Evolutionary conservation across 2,888 invertebrate genomes (phyloP).

Genomic region (Helicoverpa assulta): DNA sequence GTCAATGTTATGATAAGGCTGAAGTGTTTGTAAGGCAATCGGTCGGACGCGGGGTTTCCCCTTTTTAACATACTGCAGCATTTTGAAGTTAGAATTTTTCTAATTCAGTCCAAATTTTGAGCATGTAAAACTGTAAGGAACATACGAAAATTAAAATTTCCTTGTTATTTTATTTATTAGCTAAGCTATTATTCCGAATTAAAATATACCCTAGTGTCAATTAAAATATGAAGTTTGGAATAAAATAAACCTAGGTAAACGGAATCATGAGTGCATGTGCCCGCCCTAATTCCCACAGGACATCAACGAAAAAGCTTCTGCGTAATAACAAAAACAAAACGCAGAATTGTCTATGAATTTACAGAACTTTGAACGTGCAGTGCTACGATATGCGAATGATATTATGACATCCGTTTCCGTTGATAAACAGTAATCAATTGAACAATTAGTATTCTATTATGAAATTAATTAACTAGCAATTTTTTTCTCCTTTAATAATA

Average conservation of each 20-base stretch:
- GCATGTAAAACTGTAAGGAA: no score
- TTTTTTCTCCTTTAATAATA: background rate
- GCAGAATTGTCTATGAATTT: conserved; percentile 21
- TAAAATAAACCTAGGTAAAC: no score
- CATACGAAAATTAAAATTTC: no score
- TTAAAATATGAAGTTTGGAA: no score
- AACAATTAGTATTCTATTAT: conserved; percentile 14
- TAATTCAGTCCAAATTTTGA: no score
- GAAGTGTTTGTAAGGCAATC: background rate
- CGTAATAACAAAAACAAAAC: conserved; percentile 3
- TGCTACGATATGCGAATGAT: conserved; percentile 12
- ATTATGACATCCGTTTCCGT: conserved; percentile 43
- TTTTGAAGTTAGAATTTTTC: no score
- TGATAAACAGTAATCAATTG: conserved; percentile 27
- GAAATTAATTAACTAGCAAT: conserved; percentile 5
- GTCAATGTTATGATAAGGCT: no score
- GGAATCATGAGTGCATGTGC: no score
- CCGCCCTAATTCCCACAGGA: background rate
- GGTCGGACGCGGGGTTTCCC: background rate
- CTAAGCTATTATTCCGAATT: no score
- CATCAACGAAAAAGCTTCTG: background rate
- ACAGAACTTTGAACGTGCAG: background rate
- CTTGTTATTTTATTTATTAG: no score
- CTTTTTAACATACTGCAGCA: background rate
- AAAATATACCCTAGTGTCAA: no score